These are phyloP conservation scores for Gopherus evgoodei DNA, from an alignment of 2,113 vertebrate genomes.

Conservation along the genomic window DNA sequence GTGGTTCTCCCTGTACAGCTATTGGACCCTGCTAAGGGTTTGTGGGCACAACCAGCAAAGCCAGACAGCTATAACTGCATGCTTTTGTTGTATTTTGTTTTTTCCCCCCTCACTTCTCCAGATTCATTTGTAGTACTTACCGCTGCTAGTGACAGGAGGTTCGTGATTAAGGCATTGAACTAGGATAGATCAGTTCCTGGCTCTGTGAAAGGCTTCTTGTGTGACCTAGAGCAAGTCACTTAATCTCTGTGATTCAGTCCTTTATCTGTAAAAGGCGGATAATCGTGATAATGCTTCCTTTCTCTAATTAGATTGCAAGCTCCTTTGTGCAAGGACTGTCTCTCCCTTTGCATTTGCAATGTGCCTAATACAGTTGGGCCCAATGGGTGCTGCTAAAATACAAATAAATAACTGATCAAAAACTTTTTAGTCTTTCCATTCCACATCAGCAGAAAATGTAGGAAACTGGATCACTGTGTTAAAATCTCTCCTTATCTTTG, in stretches of 20 bases:
- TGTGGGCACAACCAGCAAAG: background rate
- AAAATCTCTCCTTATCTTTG: background rate
- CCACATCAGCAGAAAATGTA: background rate
- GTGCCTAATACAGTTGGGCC: background rate
- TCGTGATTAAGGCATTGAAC: too few species aligned
- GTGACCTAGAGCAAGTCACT: background rate
- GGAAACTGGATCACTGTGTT: background rate
- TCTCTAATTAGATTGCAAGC: background rate
- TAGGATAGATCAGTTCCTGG: background rate
- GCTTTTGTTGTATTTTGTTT: background rate
- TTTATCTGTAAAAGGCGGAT: background rate
- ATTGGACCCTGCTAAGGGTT: background rate
- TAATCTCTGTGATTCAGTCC: background rate
- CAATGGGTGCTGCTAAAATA: background rate
- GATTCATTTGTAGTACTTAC: background rate
- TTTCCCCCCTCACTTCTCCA: background rate
- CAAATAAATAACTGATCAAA: background rate
- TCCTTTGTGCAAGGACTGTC: background rate
- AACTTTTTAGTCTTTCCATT: background rate
- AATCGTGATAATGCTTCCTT: background rate
- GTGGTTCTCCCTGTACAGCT: background rate
- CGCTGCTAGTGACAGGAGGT: background rate
- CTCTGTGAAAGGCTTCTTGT: background rate
- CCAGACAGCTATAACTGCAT: background rate
- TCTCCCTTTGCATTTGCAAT: background rate